A percentile compares a stretch with the other conserved stretches of the same genome.
Evolutionary conservation across 2,888 invertebrate species (phyloP).

Genomic region (Epistrophe eligans): DNA sequence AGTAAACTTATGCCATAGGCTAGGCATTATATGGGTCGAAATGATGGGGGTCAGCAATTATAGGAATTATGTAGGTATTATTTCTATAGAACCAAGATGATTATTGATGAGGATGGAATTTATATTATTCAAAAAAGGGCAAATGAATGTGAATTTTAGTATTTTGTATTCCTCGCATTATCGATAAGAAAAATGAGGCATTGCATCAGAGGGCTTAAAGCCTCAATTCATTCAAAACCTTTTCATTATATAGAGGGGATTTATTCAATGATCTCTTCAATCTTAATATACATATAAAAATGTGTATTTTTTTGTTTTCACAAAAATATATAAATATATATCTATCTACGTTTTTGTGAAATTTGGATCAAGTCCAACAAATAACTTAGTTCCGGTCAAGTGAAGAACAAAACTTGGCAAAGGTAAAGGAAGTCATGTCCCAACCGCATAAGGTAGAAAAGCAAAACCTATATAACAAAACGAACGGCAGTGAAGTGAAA

Average conservation of each 20-base stretch:
- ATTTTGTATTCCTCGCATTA: conserved; percentile 23
- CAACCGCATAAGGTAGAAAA: conserved; percentile 65
- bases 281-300: neutral
- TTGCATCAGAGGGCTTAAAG: neutral
- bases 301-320: neutral
- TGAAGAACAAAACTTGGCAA: conserved; percentile 63
- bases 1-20: conserved; percentile 57
- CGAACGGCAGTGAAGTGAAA: conserved; percentile 23
- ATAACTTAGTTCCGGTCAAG: conserved; percentile 70
- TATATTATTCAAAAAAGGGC: conserved; percentile 22
- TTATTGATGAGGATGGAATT: conserved; percentile 63
- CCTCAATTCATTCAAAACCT: conserved; percentile 10
- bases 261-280: neutral
- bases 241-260: neutral
- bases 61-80: conserved; percentile 38
- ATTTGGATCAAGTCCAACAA: conserved; percentile 54
- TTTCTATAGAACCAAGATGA: conserved; percentile 41
- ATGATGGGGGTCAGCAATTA: conserved; percentile 66
- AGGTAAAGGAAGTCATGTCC: conserved; percentile 49
- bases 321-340: neutral
- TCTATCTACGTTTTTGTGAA: neutral
- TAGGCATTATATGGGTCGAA: neutral
- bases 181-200: conserved; percentile 21
- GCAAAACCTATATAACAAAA: neutral
- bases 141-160: conserved; percentile 20